Evolutionary conservation across 2,797 vertebrate species (phyloP), one percentile per base, ranked within the genome.

Genomic region (Notolepis coatsorum): DNA sequence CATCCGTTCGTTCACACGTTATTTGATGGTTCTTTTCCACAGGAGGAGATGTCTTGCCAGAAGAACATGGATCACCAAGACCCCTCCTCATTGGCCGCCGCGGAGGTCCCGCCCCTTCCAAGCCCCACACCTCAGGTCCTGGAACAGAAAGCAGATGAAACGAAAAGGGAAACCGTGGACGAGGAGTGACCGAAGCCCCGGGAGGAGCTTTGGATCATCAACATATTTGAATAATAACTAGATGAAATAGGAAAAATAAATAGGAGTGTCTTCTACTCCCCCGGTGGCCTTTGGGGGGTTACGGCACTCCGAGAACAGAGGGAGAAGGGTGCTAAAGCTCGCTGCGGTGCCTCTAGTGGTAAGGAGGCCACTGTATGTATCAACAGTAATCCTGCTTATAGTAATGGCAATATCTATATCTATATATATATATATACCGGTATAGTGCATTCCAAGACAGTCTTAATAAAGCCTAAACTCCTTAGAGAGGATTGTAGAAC

Each of bases 351-450:
- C 89, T 88, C 88, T 79, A 81, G 80, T 87, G 84, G 82, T 84
- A 82, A 79, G 81, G 86, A 89, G 88, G 88, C 85, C 85, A 77
- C 90, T 85, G 81, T 92, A 93, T 93, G 91, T 93, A 94, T 91
- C 90, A 88, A 91, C 90, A 90, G 86, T 93, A 92, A 93, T 92
- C 89, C 85, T 84, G 91, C 92, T 93, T 92, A 89, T 93, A 93
- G 88, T 93, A 92, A 91, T 20, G 65, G 91, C 91, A 92, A 93
- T 93, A 93, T 92, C 88, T 87, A 89, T 91, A 88, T 79, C 79
- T 88, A 80, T 68, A 68, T 69, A 79, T 87, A 88, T 80, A 80
- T 92, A 90, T 68, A 68, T 69, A 79, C 86, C 87, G 78, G 79
- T 92, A 90, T 92, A 90, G 87, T 91, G 91, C 91, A 93, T 93